These are phyloP conservation scores for Drosophila maculinotata DNA, from an alignment of 2,888 invertebrate genomes.

Conservation along the genomic window DNA sequence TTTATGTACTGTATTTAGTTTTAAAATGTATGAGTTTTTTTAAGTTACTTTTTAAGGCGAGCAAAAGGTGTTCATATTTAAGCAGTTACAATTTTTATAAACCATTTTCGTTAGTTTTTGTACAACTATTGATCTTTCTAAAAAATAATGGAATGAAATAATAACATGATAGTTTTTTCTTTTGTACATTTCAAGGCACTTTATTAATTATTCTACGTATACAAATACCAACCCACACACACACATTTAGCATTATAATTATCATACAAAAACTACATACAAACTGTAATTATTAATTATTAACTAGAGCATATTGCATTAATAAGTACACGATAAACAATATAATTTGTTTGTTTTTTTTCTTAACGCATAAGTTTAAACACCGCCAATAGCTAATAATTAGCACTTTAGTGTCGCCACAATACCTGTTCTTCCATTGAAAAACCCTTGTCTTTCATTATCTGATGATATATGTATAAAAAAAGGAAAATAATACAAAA, in stretches of 20 bases:
- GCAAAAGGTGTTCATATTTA: slow-evolving; percentile 50
- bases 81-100: slow-evolving; percentile 22
- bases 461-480: slow-evolving; percentile 45
- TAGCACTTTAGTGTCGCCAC: slow-evolving; percentile 80
- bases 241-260: slow-evolving; percentile 43
- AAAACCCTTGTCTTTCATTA: slow-evolving; percentile 69
- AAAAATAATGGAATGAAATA: slow-evolving; percentile 19
- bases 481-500: slow-evolving; percentile 24
- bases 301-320: slow-evolving; percentile 60
- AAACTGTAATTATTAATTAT: slow-evolving; percentile 58
- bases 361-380: slow-evolving; percentile 73
- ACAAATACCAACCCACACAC: slow-evolving; percentile 35
- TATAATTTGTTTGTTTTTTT: slow-evolving; percentile 59
- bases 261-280: slow-evolving; percentile 17
- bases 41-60: slow-evolving; percentile 33
- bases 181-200: slow-evolving; percentile 68
- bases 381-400: slow-evolving; percentile 81
- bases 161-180: slow-evolving; percentile 3
- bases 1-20: slow-evolving; percentile 62
- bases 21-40: slow-evolving; percentile 1
- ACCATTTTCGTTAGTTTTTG: slow-evolving; percentile 13
- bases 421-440: slow-evolving; percentile 79
- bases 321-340: slow-evolving; percentile 52
- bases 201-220: slow-evolving; percentile 50
- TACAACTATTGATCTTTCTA: slow-evolving; percentile 27